Conservation (phyloP, 2,888 invertebrate genomes). For the Ptychoptera albimana region DNA sequence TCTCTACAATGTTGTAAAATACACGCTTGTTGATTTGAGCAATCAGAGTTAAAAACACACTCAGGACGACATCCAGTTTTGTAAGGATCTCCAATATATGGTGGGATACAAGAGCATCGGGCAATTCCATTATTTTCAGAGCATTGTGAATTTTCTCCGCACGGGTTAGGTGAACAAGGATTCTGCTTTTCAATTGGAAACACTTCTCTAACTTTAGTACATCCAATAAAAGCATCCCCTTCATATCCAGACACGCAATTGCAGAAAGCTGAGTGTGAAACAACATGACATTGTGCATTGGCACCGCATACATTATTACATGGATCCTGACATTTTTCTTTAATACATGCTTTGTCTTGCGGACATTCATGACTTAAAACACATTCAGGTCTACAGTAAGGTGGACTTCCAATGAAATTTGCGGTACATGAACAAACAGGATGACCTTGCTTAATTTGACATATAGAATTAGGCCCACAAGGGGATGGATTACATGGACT, state of each 20-base stretch:
- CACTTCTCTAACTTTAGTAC: constrained; percentile 36
- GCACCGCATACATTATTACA: constrained; percentile 60
- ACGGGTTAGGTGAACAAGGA: constrained; percentile 66
- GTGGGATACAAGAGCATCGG: constrained; percentile 72
- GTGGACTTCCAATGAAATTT: constrained; percentile 67
- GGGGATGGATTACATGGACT: constrained; percentile 47
- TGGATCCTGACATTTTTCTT: constrained; percentile 70
- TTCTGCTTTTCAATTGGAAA: constrained; percentile 26
- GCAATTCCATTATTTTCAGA: constrained; percentile 48
- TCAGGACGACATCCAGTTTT: constrained; percentile 73
- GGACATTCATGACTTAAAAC: constrained; percentile 70
- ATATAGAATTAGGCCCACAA: constrained; percentile 69
- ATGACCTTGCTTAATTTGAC: constrained; percentile 60
- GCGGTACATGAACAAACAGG: constrained; percentile 68
- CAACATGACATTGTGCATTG: constrained; percentile 63
- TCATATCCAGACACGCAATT: constrained; percentile 60
- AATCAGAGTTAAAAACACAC: constrained; percentile 68
- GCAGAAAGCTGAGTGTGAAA: constrained; percentile 68
- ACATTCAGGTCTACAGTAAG: constrained; percentile 70
- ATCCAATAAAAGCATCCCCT: constrained; percentile 75
- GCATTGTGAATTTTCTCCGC: constrained; percentile 73
- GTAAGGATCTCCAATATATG: constrained; percentile 77
- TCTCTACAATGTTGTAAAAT: constrained; percentile 72
- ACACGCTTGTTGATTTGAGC: constrained; percentile 59
- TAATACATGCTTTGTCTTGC: constrained; percentile 58